A percentile compares a stretch with the other conserved stretches of the same genome.
Conservation (phyloP, 2,888 invertebrate species). For the Drosophila histrio region DNA sequence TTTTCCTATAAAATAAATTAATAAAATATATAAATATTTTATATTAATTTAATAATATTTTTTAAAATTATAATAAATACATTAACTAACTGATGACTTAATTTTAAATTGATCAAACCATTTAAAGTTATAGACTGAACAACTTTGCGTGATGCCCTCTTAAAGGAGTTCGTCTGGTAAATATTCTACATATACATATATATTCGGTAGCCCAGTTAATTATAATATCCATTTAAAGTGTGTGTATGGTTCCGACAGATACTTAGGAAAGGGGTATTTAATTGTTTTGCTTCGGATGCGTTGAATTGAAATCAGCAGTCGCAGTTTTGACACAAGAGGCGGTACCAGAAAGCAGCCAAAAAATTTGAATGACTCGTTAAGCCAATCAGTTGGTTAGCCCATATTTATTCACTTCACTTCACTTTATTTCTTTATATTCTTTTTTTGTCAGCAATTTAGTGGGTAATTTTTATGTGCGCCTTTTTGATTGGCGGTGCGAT, state of each 20-base stretch:
- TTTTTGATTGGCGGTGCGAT: slow-evolving; percentile 76
- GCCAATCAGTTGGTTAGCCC: slow-evolving; percentile 42
- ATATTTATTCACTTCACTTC: slow-evolving; percentile 51
- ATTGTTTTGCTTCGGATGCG: slow-evolving; percentile 62
- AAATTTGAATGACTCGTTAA: slow-evolving; percentile 34
- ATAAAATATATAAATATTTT: too few relatives aligned
- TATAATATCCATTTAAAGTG: slow-evolving; percentile 50
- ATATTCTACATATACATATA: slow-evolving; percentile 13
- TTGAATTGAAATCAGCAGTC: slow-evolving; percentile 67
- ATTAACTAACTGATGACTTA: too few relatives aligned
- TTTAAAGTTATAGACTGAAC: too few relatives aligned
- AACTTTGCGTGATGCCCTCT: not conserved
- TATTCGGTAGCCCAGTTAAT: slow-evolving; percentile 40
- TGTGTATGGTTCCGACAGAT: not conserved
- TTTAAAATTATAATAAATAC: too few relatives aligned
- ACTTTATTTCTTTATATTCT: slow-evolving; percentile 27
- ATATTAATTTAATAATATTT: too few relatives aligned
- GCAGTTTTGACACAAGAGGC: slow-evolving; percentile 77
- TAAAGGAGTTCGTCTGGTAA: not conserved
- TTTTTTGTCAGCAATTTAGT: slow-evolving; percentile 73
- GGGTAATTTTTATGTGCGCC: slow-evolving; percentile 71
- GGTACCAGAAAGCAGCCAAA: slow-evolving; percentile 41
- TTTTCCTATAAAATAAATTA: too few relatives aligned
- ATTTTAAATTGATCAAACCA: too few relatives aligned
- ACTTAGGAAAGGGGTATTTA: slow-evolving; percentile 35